Evolutionary conservation across 1,140 invertebrate species (phyloP), one percentile per base, ranked within the genome.

Genomic region (Drosophila pallidifrons): DNA sequence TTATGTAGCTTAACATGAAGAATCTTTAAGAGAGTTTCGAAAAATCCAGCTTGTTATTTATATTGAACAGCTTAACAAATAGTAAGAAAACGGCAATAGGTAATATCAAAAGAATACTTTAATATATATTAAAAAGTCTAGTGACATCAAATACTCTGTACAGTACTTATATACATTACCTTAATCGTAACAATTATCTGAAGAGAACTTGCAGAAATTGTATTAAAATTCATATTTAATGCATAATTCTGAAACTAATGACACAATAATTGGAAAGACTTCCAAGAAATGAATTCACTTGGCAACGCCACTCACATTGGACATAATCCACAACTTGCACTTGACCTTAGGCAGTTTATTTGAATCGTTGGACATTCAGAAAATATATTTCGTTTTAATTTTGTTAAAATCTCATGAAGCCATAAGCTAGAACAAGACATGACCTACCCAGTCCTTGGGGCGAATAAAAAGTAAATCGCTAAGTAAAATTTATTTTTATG

Each of bases 401-500:
- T 76, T 65, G 77, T 76, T 79, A 76, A 79, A 76, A 79, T 71
- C 57, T 65, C 67, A 71, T 79, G 68, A 64, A 38, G 51, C 57
- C 59, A 47, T 45, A 41, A 52, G 35, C 35, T 30, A n/a, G 45
- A 35, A 38, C 60, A 41, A 61, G 45, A 65, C 30, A 59, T 67
- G 35, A 8, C 7, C 41, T 35, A 54, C 59, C 32, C 28, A 13
- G 11, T 35, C 30, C 41, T 71, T 49, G 2, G 13, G 13, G n/a
- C 67, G 45, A 66, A 67, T 61, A 65, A 72, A 72, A 76, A 72
- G 68, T 55, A 72, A 76, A 76, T 76, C 45, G 77, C 77, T 79
- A 79, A 79, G 77, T 79, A 79, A 76, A 79, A 79, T 79, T 79
- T 79, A 79, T 79, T 79, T 79, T 76, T 76, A 79, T 79, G 57